phyloP scores from a whole-genome alignment of 2,888 invertebrate genomes.

The Agrotis clavis region DNA sequence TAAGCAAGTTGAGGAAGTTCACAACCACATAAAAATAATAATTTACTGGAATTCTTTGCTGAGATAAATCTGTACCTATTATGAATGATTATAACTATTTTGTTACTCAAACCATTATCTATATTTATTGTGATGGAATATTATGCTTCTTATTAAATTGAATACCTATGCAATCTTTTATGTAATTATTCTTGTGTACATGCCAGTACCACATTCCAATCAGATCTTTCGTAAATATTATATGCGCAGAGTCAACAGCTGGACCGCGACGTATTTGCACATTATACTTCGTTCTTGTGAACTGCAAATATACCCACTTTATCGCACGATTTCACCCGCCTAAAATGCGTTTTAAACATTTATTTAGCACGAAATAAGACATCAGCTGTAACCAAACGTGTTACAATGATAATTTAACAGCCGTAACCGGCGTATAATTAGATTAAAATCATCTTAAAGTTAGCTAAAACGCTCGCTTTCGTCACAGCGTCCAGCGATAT shows the following conservation, averaged over 20 bases:
- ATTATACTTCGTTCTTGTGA: slow-evolving; percentile 77
- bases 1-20: not conserved
- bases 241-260: slow-evolving; percentile 85
- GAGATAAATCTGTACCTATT: not conserved
- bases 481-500: slow-evolving; percentile 83
- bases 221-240: slow-evolving; percentile 82
- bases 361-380: slow-evolving; percentile 58
- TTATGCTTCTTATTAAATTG: slow-evolving; percentile 14
- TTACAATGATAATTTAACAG: slow-evolving; percentile 61
- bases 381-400: slow-evolving; percentile 57
- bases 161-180: slow-evolving; percentile 35
- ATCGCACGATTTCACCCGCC: slow-evolving; percentile 58
- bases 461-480: slow-evolving; percentile 66
- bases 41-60: not conserved
- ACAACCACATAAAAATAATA: not conserved
- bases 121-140: slow-evolving; percentile 1
- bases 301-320: slow-evolving; percentile 75
- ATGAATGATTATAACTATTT: not conserved
- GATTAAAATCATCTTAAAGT: slow-evolving; percentile 72
- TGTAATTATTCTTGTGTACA: slow-evolving; percentile 52
- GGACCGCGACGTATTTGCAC: slow-evolving; percentile 82
- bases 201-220: slow-evolving; percentile 78
- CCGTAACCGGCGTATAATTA: slow-evolving; percentile 76
- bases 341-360: slow-evolving; percentile 49
- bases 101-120: not conserved